phyloP scores from a whole-genome alignment of 2,113 vertebrate genomes.

The Neopipo cinnamomea region DNA sequence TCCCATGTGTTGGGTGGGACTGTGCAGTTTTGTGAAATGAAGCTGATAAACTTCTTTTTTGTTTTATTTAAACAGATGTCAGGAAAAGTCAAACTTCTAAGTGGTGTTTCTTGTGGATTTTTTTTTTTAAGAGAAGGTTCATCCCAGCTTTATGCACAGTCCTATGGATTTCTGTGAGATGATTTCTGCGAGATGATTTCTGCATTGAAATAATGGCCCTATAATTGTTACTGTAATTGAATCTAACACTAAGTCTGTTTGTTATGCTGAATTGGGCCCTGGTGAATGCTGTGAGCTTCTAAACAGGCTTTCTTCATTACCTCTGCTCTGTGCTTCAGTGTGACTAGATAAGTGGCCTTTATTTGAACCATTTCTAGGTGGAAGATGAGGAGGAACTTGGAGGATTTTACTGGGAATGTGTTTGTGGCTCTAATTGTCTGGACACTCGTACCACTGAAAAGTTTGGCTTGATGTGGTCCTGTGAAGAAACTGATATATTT shows the following conservation, averaged over 20 bases:
- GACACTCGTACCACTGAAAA: not conserved
- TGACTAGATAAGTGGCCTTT: not conserved
- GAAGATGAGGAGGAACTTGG: not conserved
- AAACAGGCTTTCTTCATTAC: not conserved
- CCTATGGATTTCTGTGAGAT: not conserved
- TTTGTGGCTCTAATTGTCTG: not conserved
- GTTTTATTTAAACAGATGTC: not conserved
- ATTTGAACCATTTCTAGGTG: not conserved
- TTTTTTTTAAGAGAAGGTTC: not conserved
- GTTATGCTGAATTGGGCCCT: not conserved
- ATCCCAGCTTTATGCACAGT: not conserved
- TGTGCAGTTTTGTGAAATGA: not conserved
- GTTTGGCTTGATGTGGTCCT: not conserved
- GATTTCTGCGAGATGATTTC: not conserved
- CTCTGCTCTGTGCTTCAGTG: not conserved
- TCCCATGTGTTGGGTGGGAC: not conserved
- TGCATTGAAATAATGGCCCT: not conserved
- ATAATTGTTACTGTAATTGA: not conserved
- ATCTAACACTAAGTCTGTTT: not conserved
- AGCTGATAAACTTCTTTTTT: not conserved
- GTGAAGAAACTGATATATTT: not conserved
- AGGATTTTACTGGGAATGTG: not conserved
- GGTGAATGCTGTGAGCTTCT: not conserved
- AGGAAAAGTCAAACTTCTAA: not conserved
- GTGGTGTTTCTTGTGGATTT: not conserved